Base-by-base conservation (phyloP, 2,888 invertebrate species). In the Mamestra brassicae region DNA sequence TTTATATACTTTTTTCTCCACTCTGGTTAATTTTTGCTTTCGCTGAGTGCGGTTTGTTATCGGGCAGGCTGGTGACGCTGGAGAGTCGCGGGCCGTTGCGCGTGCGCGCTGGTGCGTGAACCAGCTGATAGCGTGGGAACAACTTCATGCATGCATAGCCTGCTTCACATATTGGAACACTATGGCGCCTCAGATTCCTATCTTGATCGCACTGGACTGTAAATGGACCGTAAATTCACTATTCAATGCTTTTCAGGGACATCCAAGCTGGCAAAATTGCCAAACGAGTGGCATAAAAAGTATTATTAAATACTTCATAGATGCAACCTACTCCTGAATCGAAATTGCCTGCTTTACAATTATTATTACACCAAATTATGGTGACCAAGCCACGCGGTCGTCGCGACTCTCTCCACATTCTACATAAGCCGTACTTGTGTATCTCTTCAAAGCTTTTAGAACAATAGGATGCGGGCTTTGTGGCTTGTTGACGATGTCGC, bases 41-140 rank as follows among this genome's bases (percentile, higher is more conserved):
- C 62, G 71, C 73, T 81, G 67, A 55, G 66, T 85, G 61, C 42
- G 78, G 83, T 80, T 85, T 82, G 84, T 83, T 85, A 87, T 87
- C 85, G 83, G 86, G 86, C 86, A 85, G 85, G 78, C 87, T 67
- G 87, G 86, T 90, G 89, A 88, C 89, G 87, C 80, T 88, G 85
- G 81, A 86, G 88, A 85, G 92, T 91, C 85, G 88, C 92, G 90
- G 90, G 89, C 91, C 86, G 92, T 83, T 93, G 92, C 89, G 84
- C 90, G 87, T 86, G 90, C 88, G 93, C 94, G 91, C 91, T 91
- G 93, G 88, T 89, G 93, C 95, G 93, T 94, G 90, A 93, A 93
- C 94, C 93, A 94, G 93, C 94, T 94, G 95, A 95, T 95, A 92
- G 90, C 94, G 96, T 96, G 95, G 94, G 95, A 95, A 95, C 89